Base-by-base conservation (phyloP, 1,140 invertebrate species). In the Lordiphosa mommai region DNA sequence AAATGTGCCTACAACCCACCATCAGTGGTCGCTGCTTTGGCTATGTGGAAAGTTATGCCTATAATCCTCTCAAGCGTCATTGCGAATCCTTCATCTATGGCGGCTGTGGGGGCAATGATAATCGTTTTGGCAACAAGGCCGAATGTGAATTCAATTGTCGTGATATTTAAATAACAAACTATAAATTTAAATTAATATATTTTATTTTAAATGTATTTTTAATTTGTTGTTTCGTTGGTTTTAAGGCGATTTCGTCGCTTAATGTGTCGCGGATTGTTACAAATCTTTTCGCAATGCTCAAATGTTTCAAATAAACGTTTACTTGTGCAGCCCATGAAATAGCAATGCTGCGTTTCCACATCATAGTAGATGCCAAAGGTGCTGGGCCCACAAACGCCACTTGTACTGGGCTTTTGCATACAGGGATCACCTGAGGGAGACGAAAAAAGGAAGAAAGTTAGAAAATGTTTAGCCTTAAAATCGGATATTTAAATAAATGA, bases 101-200 rank as follows among this genome's bases (percentile, higher is more conserved):
- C 50, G 80, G 80, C 37, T 97, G 95, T 77, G 93, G 94, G 3
- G 94, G 95, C 4, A 96, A 96, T 84, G 90, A 90, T 33, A 96
- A 96, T 85, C 95, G 95, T 72, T 96, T 95, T 84, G 64, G 87
- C 13, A 91, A 90, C 10, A 90, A 93, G 74, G 87, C 92, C 37
- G 93, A 93, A 33, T 96, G 95, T 87, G 93, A 96, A 76, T 91
- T 92, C 17, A 91, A 93, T 57, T 99, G 97, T 88, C 95, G 66
- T 33, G 79, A 74, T 71, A 36, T 85, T 56, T 85, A 37, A 58
- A 12, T 4, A 37, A 27, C 13, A 52, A 38, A 61, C 37, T 48
- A 46, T 41, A 59, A 33, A 34, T 27, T 23, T 9, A 4, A 12
- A 13, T 14, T 10, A 10, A 36, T 13, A 33, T 13, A 33, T 48